Percentiles rank a stretch among this genome's conserved stretches.
Conservation (phyloP, 2,797 vertebrate genomes). For the Oreortyx pictus region DNA sequence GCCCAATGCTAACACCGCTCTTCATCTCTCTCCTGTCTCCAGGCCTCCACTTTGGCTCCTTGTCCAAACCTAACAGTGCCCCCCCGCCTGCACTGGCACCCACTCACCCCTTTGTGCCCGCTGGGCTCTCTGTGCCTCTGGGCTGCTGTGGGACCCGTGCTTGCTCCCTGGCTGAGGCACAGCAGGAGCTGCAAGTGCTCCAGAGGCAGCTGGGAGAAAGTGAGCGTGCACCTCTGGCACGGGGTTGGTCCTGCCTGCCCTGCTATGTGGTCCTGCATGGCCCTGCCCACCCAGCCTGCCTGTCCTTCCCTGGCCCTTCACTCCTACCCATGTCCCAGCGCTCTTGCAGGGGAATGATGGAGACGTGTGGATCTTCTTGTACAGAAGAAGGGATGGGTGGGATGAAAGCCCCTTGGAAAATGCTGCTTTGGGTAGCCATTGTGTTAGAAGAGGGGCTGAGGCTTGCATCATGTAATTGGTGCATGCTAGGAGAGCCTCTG, state of each 20-base stretch:
- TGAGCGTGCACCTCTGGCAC: constrained; percentile 66
- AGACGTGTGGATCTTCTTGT: rapidly evolving
- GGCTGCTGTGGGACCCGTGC: constrained; percentile 73
- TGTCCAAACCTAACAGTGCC: constrained; percentile 73
- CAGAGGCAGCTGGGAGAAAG: constrained; percentile 89
- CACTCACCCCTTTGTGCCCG: constrained; percentile 63
- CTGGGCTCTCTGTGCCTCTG: constrained; percentile 57
- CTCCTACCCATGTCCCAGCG: not conserved
- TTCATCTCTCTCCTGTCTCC: constrained; percentile 64
- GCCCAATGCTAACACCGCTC: not conserved
- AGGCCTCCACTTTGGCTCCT: constrained; percentile 83
- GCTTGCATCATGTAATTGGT: rapidly evolving
- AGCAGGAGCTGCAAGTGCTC: constrained; percentile 93
- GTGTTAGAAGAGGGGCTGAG: not conserved
- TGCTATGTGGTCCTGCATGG: constrained; percentile 11
- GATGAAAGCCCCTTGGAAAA: not conserved
- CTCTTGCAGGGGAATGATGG: not conserved
- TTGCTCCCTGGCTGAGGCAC: constrained; percentile 90
- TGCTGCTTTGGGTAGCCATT: not conserved
- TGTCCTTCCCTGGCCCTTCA: not conserved
- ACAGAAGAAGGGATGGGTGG: not conserved
- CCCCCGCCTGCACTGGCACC: constrained; percentile 72
- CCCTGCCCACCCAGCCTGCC: not conserved
- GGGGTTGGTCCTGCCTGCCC: not conserved
- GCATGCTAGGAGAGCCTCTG: not conserved